phyloP scores from a whole-genome alignment of 2,888 invertebrate species.

The Xestia c-nigrum region DNA sequence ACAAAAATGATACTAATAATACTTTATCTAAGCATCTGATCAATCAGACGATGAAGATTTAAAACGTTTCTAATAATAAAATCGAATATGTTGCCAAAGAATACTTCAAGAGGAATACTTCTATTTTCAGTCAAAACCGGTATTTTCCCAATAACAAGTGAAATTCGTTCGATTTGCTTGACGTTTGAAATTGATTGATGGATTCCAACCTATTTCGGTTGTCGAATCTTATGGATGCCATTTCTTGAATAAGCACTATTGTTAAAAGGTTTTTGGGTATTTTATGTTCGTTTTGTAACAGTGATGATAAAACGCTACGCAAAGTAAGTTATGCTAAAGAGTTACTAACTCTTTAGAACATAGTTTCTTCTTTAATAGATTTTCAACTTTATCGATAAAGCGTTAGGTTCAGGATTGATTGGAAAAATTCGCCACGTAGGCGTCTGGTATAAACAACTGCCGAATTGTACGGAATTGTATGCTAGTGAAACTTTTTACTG shows the following conservation, averaged over 20 bases:
- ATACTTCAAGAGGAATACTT: neutral
- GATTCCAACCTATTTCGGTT: conserved; percentile 46
- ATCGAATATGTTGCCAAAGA: conserved; percentile 5
- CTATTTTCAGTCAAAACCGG: conserved; percentile 11
- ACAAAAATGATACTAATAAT: neutral
- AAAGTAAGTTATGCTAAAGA: too few species aligned
- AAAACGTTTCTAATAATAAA: conserved; percentile 3
- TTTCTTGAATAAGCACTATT: conserved; percentile 27
- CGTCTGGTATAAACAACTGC: too few species aligned
- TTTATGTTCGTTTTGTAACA: conserved; percentile 6
- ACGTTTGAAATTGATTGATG: conserved; percentile 57
- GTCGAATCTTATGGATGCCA: conserved; percentile 54
- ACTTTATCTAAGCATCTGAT: neutral
- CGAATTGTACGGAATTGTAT: too few species aligned
- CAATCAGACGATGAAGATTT: neutral
- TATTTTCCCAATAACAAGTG: conserved; percentile 14
- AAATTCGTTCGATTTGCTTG: conserved; percentile 44
- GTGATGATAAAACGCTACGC: neutral
- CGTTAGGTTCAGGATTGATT: too few species aligned
- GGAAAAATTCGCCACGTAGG: too few species aligned
- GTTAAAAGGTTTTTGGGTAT: conserved; percentile 7
- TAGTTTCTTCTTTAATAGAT: too few species aligned
- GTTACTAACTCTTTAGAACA: too few species aligned
- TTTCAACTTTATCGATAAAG: too few species aligned
- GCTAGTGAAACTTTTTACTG: too few species aligned